Percentiles rank a stretch among this genome's conserved stretches.
Evolutionary conservation across 2,113 vertebrate species (phyloP).

Genomic region (Nymphicus hollandicus): DNA sequence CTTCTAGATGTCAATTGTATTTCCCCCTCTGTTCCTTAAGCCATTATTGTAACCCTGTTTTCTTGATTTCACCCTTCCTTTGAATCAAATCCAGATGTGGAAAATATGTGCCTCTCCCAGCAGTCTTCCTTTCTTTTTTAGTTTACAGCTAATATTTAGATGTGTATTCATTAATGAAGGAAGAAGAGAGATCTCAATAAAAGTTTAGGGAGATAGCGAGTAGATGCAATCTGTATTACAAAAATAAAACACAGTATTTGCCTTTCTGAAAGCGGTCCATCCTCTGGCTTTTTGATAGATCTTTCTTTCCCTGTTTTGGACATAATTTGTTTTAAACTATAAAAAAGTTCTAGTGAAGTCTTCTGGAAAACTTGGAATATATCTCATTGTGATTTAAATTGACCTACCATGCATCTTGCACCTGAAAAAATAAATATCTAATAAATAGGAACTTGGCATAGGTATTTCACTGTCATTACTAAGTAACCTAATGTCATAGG

Average conservation of each 20-base stretch:
- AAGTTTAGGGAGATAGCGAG: not conserved
- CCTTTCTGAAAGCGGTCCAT: not conserved
- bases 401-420: not conserved
- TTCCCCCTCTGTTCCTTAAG: not conserved
- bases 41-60: not conserved
- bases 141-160: not conserved
- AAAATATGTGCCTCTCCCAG: not conserved
- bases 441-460: not conserved
- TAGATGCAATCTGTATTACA: not conserved
- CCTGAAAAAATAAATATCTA: not conserved
- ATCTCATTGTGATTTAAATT: not conserved
- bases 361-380: not conserved
- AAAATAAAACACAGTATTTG: not conserved
- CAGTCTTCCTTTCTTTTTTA: not conserved
- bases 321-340: not conserved
- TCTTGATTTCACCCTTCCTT: not conserved
- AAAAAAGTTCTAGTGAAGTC: not conserved
- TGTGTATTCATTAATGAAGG: not conserved
- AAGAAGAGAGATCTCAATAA: not conserved
- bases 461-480: not conserved
- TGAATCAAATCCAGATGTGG: slow-evolving; percentile 34
- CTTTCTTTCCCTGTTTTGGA: not conserved
- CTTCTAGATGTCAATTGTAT: not conserved
- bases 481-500: not conserved
- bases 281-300: not conserved